Evolutionary conservation across 2,888 invertebrate genomes (phyloP), one percentile per base, ranked within the genome.

Genomic region (Sphaeridia pumilis): DNA sequence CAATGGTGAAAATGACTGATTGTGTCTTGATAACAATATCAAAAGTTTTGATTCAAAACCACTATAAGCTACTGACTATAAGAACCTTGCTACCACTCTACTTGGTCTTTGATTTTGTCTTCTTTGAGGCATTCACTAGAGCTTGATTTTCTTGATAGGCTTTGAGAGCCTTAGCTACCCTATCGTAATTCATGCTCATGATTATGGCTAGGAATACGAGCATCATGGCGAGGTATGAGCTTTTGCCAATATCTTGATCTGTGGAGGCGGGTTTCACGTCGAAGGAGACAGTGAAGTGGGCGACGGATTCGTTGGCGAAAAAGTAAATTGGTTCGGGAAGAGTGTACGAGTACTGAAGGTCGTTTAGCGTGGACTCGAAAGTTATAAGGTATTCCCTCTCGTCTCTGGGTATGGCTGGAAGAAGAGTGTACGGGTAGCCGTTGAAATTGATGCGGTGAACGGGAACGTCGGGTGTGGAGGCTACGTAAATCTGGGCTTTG

Each of bases 331-430:
- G 56, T 31, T 50, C 76, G 4, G 80, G 76, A 1, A 81, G 75
- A 0, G 72, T 74, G 66, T 82, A 84, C 21, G 75, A 74, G 69
- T 84, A 85, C 24, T 81, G 76, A 17, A 78, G 73, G 49, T 78
- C 79, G 0, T 84, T 81, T 27, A 89, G 71, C 1, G 80, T 77
- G 0, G 86, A 84, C 67, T 88, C 87, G 28, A 94, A 68, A 58
- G 82, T 81, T 1, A 60, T 55, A 38, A 58, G 57, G 36, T 63
- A 63, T 22, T 60, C 58, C 5, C 53, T 79, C 47, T 80, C 78
- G 67, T 92, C 90, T 2, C 84, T 78, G 4, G 84, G 84, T 60
- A 94, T 74, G 0, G 87, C 78, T 0, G 92, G 90, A 61, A 92
- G 76, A 64, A 82, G 80, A 22, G 86, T 72, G 65, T 74, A 73